Evolutionary conservation across 2,888 invertebrate species (phyloP).

Genomic region (Eubasilissa splendida): DNA sequence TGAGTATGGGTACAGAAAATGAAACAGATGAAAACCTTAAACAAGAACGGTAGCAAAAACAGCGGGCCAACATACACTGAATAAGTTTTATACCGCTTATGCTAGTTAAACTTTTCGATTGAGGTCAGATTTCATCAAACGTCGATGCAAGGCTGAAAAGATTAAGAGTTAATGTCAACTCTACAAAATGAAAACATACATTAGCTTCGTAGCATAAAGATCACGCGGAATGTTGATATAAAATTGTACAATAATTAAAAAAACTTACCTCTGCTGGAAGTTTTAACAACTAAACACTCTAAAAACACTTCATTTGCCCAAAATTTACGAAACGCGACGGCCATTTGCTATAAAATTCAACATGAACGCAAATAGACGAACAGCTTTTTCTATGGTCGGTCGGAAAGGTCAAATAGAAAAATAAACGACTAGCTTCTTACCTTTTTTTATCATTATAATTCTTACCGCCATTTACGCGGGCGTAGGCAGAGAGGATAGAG

Average conservation of each 20-base stretch:
- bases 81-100: neutral
- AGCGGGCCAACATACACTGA: neutral
- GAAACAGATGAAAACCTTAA: constrained; percentile 6
- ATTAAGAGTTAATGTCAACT: constrained; percentile 27
- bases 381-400: constrained; percentile 5
- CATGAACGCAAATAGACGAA: constrained; percentile 32
- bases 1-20: neutral
- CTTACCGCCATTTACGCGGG: no score
- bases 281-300: constrained; percentile 41
- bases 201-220: constrained; percentile 10
- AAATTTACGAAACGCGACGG: constrained; percentile 48
- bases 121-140: constrained; percentile 43
- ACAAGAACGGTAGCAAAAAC: neutral
- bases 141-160: constrained; percentile 27
- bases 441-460: no score
- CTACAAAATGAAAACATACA: constrained; percentile 28
- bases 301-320: constrained; percentile 48
- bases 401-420: neutral
- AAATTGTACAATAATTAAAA: neutral
- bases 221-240: neutral
- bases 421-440: neutral
- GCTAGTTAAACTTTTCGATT: constrained; percentile 39
- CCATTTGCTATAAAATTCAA: constrained; percentile 50
- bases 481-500: no score
- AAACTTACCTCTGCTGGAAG: constrained; percentile 41